Evolutionary conservation across 2,797 vertebrate genomes (phyloP).

Genomic region (Enteromius unitaeniatus): DNA sequence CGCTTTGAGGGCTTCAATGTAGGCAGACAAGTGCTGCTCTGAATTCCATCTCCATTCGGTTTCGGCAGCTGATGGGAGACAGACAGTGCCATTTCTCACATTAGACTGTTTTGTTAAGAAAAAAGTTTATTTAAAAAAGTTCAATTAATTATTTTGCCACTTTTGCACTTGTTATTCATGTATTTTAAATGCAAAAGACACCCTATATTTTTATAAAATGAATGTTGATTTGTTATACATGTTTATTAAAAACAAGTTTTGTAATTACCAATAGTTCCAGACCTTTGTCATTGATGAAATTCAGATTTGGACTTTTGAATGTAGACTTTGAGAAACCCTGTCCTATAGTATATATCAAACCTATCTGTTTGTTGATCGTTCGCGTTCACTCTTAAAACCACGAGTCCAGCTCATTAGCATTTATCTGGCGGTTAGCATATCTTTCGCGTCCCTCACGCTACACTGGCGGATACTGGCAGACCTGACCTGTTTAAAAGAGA

Average conservation of each 20-base stretch:
- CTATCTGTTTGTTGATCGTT: too few relatives aligned
- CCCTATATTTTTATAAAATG: not conserved
- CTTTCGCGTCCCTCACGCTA: too few relatives aligned
- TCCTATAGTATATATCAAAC: too few relatives aligned
- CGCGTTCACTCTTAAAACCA: too few relatives aligned
- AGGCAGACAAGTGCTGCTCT: not conserved
- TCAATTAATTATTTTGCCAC: not conserved
- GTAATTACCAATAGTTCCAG: not conserved
- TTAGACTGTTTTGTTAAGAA: not conserved
- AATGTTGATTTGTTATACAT: not conserved
- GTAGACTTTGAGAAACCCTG: not conserved
- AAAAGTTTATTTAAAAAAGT: too few relatives aligned
- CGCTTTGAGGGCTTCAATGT: not conserved
- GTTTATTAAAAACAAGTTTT: not conserved
- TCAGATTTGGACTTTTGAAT: not conserved
- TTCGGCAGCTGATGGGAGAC: not conserved
- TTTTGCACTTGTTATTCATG: not conserved
- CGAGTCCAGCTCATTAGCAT: too few relatives aligned
- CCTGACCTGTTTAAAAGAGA: too few relatives aligned
- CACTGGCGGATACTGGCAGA: too few relatives aligned
- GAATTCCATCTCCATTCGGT: not conserved
- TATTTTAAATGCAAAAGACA: not conserved
- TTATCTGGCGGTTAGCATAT: too few relatives aligned
- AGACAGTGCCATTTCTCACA: slow-evolving; percentile 11
- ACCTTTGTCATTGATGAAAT: not conserved